phyloP scores from a whole-genome alignment of 2,888 invertebrate genomes.

The Lottia scabra region DNA sequence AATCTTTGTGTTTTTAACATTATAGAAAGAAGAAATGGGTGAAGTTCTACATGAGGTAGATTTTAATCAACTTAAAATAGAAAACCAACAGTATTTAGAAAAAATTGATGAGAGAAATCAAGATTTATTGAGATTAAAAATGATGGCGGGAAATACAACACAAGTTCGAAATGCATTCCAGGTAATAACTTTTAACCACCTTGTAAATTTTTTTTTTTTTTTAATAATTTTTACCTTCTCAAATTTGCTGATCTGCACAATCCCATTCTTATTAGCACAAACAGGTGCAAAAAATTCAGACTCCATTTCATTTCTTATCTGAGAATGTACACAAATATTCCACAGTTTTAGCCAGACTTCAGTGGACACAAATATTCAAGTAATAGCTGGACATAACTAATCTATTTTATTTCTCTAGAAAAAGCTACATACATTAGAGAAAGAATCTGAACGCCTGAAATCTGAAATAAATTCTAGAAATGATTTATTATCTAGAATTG shows the following conservation, averaged over 20 bases:
- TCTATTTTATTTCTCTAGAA: slow-evolving; percentile 53
- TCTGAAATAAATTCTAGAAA: slow-evolving; percentile 64
- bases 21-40: slow-evolving; percentile 70
- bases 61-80: slow-evolving; percentile 69
- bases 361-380: too few species aligned
- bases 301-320: too few species aligned
- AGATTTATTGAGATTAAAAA: slow-evolving; percentile 66
- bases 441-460: slow-evolving; percentile 65
- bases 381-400: too few species aligned
- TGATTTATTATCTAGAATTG: slow-evolving; percentile 62
- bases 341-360: neutral
- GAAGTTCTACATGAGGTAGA: slow-evolving; percentile 70
- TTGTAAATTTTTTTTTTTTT: too few species aligned
- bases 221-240: too few species aligned
- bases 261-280: too few species aligned
- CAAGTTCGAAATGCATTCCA: slow-evolving; percentile 67
- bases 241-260: too few species aligned
- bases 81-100: slow-evolving; percentile 69
- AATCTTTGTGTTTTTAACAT: neutral
- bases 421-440: slow-evolving; percentile 63
- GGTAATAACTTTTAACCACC: slow-evolving; percentile 40
- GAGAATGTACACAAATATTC: too few species aligned
- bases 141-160: slow-evolving; percentile 67
- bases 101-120: slow-evolving; percentile 69
- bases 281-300: too few species aligned